phyloP scores from a whole-genome alignment of 2,888 invertebrate species.

The Rhamnusium bicolor region DNA sequence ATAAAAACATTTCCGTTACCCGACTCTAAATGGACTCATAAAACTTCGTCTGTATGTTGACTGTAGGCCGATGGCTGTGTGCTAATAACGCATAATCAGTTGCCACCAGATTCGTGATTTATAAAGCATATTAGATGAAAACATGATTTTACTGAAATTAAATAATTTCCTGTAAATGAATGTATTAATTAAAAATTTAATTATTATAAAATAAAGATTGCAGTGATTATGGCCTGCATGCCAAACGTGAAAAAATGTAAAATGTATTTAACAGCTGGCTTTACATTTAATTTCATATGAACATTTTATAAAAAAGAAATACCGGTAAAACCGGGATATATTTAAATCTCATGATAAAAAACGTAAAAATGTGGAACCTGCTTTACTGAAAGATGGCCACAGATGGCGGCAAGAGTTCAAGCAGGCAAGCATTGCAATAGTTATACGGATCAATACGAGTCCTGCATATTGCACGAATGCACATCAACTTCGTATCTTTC shows the following conservation, averaged over 20 bases:
- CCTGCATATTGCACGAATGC: slow-evolving; percentile 26
- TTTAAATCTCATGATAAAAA: slow-evolving; percentile 25
- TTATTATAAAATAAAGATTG: not conserved
- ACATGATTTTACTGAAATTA: not conserved
- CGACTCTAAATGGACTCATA: slow-evolving; percentile 26
- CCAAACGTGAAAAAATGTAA: not conserved
- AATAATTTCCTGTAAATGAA: not conserved
- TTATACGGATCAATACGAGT: slow-evolving; percentile 53
- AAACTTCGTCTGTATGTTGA: slow-evolving; percentile 29
- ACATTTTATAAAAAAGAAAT: slow-evolving; percentile 31
- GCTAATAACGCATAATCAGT: slow-evolving; percentile 31
- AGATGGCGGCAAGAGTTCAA: slow-evolving; percentile 59
- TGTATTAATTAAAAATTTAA: not conserved
- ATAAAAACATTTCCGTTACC: slow-evolving; percentile 42
- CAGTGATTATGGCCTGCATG: not conserved
- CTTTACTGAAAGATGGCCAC: slow-evolving; percentile 48
- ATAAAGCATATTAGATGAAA: not conserved
- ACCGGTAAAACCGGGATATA: slow-evolving; percentile 19
- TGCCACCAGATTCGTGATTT: not conserved
- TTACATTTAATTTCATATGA: not conserved
- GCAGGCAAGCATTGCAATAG: slow-evolving; percentile 21
- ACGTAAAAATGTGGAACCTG: slow-evolving; percentile 35
- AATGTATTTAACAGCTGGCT: not conserved
- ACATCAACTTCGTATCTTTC: not conserved
- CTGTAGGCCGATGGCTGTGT: slow-evolving; percentile 36